Evolutionary conservation across 1,140 invertebrate genomes (phyloP), one percentile per base, ranked within the genome.

Genomic region (Chironomus tepperi): DNA sequence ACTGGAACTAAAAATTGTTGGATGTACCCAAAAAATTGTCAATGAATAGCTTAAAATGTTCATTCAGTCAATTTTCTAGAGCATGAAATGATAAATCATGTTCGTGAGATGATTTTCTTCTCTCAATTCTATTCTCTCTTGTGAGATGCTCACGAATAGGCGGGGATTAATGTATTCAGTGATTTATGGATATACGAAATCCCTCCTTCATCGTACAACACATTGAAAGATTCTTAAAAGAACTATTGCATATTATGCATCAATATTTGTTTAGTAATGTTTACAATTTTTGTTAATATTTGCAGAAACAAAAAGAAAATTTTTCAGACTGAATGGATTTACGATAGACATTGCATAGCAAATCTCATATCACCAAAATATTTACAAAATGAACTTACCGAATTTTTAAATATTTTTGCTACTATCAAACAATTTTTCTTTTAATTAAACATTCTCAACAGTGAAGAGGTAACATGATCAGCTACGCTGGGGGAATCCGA

Each of bases 321-420:
- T 5, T 34, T 34, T 34, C 24, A 34, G 24, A 34, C 24, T 34
- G 24, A 57, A 57, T n/a, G n/a, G 47, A 57, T n/a, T n/a, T 57
- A 57, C 47, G 47, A 57, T 57, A 57, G 9, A 57, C 9, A 57
- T 57, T 57, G 47, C 47, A 57, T 12, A 57, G 47, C 15, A 15
- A 57, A 57, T 57, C 18, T 70, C 65, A 70, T 70, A 19, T 70
- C 65, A 70, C 19, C 65, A 70, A 57, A 70, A 70, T 70, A 70
- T 70, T 70, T 70, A 70, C 65, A 70, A 70, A 70, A 70, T 18
- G 16, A 18, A 18, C n/a, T 70, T 70, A 18, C 24, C 24, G 65
- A 70, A 18, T 70, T 70, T 70, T 21, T 70, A 70, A 70, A 70
- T 70, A 70, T 70, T 70, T 18, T 70, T 70, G 16, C 19, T 70